phyloP scores from a whole-genome alignment of 2,113 vertebrate species.

The Bos indicus region DNA sequence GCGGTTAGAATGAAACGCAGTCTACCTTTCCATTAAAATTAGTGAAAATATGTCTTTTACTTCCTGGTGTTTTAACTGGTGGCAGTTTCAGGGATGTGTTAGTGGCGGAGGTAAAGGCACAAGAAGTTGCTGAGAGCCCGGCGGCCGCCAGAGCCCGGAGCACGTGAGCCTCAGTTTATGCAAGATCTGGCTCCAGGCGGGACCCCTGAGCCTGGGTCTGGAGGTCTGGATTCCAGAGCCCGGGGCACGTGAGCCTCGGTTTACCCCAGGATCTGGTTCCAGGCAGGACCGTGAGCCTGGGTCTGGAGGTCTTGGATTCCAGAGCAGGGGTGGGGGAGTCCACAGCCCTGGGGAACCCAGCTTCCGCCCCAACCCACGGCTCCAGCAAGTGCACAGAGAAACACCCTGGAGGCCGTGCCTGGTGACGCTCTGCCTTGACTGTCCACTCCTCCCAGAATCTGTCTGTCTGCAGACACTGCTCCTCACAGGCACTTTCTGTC shows the following conservation, averaged over 20 bases:
- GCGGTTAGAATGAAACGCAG: not conserved
- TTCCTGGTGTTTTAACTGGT: not conserved
- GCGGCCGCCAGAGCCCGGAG: fast-evolving
- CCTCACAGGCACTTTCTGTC: not conserved
- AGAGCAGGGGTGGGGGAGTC: fast-evolving
- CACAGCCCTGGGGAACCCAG: fast-evolving
- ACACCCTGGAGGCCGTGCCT: fast-evolving
- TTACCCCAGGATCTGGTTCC: not conserved
- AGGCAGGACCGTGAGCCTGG: fast-evolving
- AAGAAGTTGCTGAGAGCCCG: fast-evolving
- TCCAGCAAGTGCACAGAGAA: not conserved
- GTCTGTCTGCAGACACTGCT: too few species aligned
- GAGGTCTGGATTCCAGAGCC: not conserved
- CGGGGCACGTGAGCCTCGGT: not conserved
- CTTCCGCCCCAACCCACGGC: too few species aligned
- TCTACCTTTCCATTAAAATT: not conserved
- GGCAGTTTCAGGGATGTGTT: not conserved
- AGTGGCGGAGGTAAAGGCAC: fast-evolving
- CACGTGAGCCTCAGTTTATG: not conserved
- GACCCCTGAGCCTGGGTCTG: not conserved
- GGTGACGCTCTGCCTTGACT: not conserved
- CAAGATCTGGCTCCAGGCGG: fast-evolving
- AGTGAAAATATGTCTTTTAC: not conserved
- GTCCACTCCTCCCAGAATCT: not conserved
- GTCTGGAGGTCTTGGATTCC: not conserved